Conservation (phyloP, 2,797 vertebrate species). For the Sparidentex hasta region DNA sequence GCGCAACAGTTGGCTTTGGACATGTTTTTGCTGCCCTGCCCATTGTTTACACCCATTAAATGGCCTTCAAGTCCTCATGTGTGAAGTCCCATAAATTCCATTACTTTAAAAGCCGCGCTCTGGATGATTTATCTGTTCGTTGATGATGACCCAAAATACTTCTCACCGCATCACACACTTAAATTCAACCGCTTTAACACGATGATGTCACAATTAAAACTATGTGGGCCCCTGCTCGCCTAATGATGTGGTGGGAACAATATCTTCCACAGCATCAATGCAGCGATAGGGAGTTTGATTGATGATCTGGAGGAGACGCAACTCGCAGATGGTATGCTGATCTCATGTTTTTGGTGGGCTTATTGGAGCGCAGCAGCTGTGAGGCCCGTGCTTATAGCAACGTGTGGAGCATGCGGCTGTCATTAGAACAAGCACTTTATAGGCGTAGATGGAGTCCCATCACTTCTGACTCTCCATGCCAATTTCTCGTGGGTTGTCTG, state of each 20-base stretch:
- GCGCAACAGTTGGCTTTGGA: not conserved
- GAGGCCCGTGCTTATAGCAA: conserved; percentile 57
- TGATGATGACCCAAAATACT: conserved; percentile 46
- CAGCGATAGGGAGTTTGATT: conserved; percentile 80
- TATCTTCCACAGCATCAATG: conserved; percentile 63
- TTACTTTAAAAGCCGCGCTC: conserved; percentile 16
- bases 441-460: conserved; percentile 45
- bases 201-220: conserved; percentile 73
- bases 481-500: conserved; percentile 48
- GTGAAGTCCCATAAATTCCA: conserved; percentile 17
- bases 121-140: conserved; percentile 32
- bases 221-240: conserved; percentile 54
- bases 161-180: conserved; percentile 51
- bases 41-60: not conserved
- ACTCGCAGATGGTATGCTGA: conserved; percentile 80
- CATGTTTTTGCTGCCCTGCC: conserved; percentile 1
- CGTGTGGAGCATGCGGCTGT: conserved; percentile 63
- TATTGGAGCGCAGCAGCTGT: conserved; percentile 67
- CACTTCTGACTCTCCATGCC: conserved; percentile 57
- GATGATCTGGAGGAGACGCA: conserved; percentile 76
- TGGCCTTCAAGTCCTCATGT: conserved; percentile 7
- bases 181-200: conserved; percentile 61
- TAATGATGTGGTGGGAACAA: conserved; percentile 72
- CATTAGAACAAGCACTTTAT: conserved; percentile 69
- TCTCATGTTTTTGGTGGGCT: conserved; percentile 73